phyloP scores from a whole-genome alignment of 2,113 vertebrate species.

The Diphyllodes magnificus region DNA sequence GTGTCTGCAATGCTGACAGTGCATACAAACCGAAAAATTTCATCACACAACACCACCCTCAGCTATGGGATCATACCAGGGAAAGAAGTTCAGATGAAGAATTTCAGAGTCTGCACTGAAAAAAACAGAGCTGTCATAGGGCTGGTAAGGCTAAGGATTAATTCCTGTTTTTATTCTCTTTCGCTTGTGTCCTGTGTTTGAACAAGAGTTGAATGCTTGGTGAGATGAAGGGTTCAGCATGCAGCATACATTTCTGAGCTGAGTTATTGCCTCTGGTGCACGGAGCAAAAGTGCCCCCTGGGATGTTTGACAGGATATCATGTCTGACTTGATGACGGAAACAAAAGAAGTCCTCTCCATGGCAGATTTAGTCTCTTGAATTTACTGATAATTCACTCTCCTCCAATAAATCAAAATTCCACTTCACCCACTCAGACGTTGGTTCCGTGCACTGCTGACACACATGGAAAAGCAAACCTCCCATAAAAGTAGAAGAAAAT shows the following conservation, averaged over 20 bases:
- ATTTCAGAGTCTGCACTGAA: not conserved
- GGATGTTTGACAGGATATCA: conserved; percentile 35
- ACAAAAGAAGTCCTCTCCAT: conserved; percentile 35
- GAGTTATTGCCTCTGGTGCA: conserved; percentile 27
- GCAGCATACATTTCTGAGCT: not conserved
- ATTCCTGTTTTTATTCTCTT: not conserved
- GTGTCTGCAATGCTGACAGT: not conserved
- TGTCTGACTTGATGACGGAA: conserved; percentile 36
- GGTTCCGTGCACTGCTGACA: not conserved
- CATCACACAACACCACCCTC: not conserved
- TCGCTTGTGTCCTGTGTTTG: not conserved
- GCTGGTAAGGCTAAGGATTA: not conserved
- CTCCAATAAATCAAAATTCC: conserved; percentile 26
- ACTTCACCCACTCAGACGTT: not conserved
- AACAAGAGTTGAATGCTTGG: not conserved
- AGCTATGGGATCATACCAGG: not conserved
- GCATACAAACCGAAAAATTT: not conserved
- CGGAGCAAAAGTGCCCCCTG: conserved; percentile 1
- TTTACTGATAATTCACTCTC: conserved; percentile 29
- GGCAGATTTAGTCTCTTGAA: conserved; percentile 53
- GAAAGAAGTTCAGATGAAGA: not conserved
- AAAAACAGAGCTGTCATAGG: not conserved
- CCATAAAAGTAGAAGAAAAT: not conserved
- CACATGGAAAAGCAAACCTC: not conserved
- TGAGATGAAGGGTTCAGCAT: not conserved